phyloP scores from a whole-genome alignment of 2,888 invertebrate genomes.

The Cinara cedri region DNA sequence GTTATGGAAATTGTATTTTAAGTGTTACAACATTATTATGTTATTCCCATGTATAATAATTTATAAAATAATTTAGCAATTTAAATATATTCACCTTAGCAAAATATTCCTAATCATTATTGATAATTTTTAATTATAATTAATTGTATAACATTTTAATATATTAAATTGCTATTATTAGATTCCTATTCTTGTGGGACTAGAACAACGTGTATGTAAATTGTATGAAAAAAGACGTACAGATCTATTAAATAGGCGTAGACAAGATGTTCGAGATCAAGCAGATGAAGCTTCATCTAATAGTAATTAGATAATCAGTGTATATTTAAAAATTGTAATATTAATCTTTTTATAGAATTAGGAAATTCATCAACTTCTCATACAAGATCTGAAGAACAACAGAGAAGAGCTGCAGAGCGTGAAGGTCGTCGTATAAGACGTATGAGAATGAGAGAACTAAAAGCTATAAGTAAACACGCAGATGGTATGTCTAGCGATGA shows the following conservation, averaged over 20 bases:
- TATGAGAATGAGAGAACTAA: constrained; percentile 75
- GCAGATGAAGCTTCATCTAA: constrained; percentile 76
- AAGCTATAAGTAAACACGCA: constrained; percentile 71
- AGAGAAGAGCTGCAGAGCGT: constrained; percentile 83
- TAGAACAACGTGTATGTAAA: constrained; percentile 80
- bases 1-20: background rate
- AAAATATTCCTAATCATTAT: background rate
- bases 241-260: constrained; percentile 79
- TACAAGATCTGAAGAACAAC: constrained; percentile 62
- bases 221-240: constrained; percentile 75
- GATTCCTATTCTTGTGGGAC: constrained; percentile 74
- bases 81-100: background rate
- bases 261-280: constrained; percentile 93
- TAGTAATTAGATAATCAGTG: constrained; percentile 34
- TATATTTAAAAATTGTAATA: background rate
- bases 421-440: constrained; percentile 90
- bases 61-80: background rate
- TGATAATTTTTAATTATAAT: background rate
- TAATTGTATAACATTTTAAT: background rate
- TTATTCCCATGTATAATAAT: background rate
- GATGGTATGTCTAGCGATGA: constrained; percentile 98
- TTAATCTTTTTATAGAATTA: background rate
- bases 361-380: constrained; percentile 7
- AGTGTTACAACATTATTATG: background rate
- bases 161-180: constrained; percentile 61